Conservation (phyloP, 2,113 vertebrate genomes). For the Polypterus bichir region DNA sequence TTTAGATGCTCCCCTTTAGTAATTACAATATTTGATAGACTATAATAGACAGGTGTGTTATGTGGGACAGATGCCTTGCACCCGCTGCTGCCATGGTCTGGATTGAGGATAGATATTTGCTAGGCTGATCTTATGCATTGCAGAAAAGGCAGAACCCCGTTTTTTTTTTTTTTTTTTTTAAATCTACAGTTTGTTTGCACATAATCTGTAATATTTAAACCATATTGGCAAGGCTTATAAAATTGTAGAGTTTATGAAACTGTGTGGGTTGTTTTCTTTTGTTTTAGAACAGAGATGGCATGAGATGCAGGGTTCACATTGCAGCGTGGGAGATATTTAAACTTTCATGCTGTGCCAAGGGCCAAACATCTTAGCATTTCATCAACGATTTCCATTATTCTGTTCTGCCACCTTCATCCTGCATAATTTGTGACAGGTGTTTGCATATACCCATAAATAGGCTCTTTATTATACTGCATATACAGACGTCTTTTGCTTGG, state of each 20-base stretch:
- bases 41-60: no score
- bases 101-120: no score
- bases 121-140: no score
- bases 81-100: no score
- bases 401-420: background rate
- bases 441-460: background rate
- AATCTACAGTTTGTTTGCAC: background rate
- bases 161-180: background rate
- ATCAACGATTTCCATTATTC: conserved; percentile 2
- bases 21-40: no score
- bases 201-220: no score
- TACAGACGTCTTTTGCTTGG: no score
- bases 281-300: background rate
- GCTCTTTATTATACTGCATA: no score
- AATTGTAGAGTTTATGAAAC: background rate
- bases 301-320: background rate
- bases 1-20: no score
- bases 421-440: background rate
- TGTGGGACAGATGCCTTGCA: no score
- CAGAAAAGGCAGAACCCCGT: no score
- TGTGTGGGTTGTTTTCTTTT: background rate
- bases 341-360: background rate
- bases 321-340: conserved; percentile 2
- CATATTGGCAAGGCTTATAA: background rate
- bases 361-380: background rate